Evolutionary conservation across 2,797 vertebrate species (phyloP).

Genomic region (Onychomys torridus): DNA sequence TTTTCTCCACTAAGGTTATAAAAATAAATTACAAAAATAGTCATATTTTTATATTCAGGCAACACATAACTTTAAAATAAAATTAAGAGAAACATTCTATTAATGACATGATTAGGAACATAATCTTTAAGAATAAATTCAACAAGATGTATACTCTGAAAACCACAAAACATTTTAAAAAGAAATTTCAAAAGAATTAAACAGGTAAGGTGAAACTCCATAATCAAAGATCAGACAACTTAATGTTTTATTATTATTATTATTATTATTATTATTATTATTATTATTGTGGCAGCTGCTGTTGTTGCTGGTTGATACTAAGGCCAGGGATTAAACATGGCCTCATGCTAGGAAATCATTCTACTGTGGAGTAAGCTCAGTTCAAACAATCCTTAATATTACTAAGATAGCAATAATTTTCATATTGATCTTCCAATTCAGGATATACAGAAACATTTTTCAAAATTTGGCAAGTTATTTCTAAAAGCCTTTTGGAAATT

Average conservation of each 20-base stretch:
- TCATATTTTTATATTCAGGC: background rate
- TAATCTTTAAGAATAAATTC: background rate
- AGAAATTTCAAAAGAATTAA: conserved; percentile 29
- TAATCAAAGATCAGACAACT: background rate
- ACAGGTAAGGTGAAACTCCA: background rate
- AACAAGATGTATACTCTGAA: background rate
- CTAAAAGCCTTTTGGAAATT: background rate
- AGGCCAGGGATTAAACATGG: background rate
- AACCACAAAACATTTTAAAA: background rate
- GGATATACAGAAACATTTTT: background rate
- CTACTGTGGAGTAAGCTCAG: background rate
- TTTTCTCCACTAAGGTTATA: background rate
- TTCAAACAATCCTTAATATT: background rate
- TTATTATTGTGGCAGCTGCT: background rate
- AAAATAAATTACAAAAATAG: conserved; percentile 9
- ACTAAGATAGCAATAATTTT: background rate
- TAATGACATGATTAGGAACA: background rate
- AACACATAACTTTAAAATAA: conserved; percentile 36
- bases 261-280: background rate
- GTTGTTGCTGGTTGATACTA: background rate
- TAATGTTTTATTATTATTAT: background rate
- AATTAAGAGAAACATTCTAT: background rate
- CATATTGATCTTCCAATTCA: background rate
- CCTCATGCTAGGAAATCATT: background rate
- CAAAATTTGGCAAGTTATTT: background rate